phyloP scores from a whole-genome alignment of 2,888 invertebrate species.

The Drosophila bunnanda region DNA sequence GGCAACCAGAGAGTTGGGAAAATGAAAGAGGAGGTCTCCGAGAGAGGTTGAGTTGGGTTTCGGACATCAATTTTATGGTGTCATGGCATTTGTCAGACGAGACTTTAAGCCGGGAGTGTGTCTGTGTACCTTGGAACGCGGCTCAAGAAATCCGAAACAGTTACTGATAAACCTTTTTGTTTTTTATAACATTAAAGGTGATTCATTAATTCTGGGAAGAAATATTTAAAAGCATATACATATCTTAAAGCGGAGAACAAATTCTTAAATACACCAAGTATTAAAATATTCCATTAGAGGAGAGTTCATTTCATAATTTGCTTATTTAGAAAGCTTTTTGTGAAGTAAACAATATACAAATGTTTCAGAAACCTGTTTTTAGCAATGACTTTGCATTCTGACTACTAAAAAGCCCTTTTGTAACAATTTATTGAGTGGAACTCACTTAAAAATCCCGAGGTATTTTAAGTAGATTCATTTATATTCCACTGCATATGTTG shows the following conservation, averaged over 20 bases:
- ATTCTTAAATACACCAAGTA: neutral
- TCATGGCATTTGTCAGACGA: constrained; percentile 38
- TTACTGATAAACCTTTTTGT: constrained; percentile 2
- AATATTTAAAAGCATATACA: neutral
- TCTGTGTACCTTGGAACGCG: neutral
- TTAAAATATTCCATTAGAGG: neutral
- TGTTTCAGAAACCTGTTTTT: neutral
- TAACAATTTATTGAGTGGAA: neutral
- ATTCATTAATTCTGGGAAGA: constrained; percentile 1
- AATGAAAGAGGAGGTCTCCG: constrained; percentile 1
- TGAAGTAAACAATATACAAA: neutral
- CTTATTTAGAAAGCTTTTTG: neutral
- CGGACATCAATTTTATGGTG: constrained; percentile 30
- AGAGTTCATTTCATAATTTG: neutral
- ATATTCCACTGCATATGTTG: constrained; percentile 3
- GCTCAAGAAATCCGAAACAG: constrained; percentile 19
- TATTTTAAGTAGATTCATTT: constrained; percentile 2
- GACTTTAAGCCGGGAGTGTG: constrained; percentile 10
- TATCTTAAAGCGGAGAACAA: neutral
- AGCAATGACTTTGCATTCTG: neutral
- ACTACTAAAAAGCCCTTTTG: neutral
- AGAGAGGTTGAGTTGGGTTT: constrained; percentile 28
- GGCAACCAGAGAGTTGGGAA: constrained; percentile 5
- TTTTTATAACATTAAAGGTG: neutral
- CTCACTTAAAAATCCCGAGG: neutral